Evolutionary conservation across 2,113 vertebrate genomes (phyloP).

Genomic region (Scartelaos histophorus): DNA sequence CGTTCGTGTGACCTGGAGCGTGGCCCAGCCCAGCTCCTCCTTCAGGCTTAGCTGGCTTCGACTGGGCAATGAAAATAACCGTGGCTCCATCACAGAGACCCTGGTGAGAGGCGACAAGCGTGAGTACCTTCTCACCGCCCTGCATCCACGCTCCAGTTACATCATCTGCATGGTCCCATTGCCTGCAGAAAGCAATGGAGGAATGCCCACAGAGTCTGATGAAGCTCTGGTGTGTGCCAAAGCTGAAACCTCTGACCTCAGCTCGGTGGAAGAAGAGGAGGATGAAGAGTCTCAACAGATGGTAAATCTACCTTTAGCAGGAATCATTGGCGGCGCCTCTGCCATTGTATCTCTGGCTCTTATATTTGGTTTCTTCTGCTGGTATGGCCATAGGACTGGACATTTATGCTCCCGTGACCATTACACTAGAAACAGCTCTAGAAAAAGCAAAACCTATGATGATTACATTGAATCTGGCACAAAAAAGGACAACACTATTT

Average conservation of each 20-base stretch:
- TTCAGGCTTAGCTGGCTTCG: conserved; percentile 90
- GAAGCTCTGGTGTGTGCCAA: conserved; percentile 88
- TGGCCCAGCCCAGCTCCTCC: conserved; percentile 82
- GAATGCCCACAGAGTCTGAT: conserved; percentile 78
- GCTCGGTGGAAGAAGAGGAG: conserved; percentile 73
- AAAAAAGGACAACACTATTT: conserved; percentile 92
- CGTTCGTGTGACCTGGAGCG: conserved; percentile 88
- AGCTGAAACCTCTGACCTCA: conserved; percentile 83
- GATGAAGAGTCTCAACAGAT: conserved; percentile 72
- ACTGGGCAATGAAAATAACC: conserved; percentile 81
- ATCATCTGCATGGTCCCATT: conserved; percentile 91
- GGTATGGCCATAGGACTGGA: conserved; percentile 83
- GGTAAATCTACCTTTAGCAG: conserved; percentile 81
- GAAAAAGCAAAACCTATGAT: conserved; percentile 82
- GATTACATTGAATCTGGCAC: conserved; percentile 92
- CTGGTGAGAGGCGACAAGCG: conserved; percentile 87
- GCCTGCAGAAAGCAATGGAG: conserved; percentile 74
- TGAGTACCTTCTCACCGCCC: conserved; percentile 86
- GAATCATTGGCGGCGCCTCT: conserved; percentile 85
- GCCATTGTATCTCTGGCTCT: conserved; percentile 87
- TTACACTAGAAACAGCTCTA: conserved; percentile 77
- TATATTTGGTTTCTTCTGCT: conserved; percentile 85
- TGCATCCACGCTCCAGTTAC: conserved; percentile 88
- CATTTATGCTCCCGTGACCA: conserved; percentile 81
- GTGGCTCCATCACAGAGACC: conserved; percentile 92